Conservation (phyloP, 1,140 invertebrate species). For the Ctenoplectra terminalis region DNA sequence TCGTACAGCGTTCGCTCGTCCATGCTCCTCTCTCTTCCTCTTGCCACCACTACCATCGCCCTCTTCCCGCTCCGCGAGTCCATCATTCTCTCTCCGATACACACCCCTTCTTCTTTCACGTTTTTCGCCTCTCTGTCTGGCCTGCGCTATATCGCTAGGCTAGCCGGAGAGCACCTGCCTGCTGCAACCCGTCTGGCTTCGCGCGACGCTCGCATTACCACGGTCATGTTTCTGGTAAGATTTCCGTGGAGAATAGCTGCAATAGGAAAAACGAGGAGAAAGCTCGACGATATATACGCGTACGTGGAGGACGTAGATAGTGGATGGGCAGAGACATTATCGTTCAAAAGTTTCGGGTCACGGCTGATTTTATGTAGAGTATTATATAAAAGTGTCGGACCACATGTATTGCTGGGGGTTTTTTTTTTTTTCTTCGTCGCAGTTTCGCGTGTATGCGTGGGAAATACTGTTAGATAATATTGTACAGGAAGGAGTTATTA, state of each 20-base stretch:
- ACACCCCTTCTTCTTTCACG: neutral
- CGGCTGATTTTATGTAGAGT: neutral
- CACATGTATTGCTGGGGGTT: too few relatives aligned
- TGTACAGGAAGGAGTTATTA: too few relatives aligned
- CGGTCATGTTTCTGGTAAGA: conserved; percentile 50
- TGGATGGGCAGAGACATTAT: too few relatives aligned
- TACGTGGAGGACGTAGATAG: neutral
- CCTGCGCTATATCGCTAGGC: neutral
- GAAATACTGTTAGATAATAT: too few relatives aligned
- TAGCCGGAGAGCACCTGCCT: conserved; percentile 55
- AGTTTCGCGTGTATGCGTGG: too few relatives aligned
- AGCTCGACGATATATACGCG: conserved; percentile 4
- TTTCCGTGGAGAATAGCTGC: conserved; percentile 29
- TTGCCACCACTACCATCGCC: neutral
- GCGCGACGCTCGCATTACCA: conserved; percentile 49
- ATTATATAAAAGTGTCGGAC: too few relatives aligned
- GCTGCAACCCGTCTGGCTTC: conserved; percentile 68
- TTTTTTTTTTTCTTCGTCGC: too few relatives aligned
- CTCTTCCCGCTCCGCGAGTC: neutral
- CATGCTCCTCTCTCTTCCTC: conserved; percentile 30
- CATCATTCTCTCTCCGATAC: conserved; percentile 46
- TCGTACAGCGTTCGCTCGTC: conserved; percentile 63
- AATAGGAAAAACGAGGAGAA: conserved; percentile 24
- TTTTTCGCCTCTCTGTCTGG: neutral
- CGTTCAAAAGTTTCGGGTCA: neutral